These are phyloP conservation scores for Phalacrocorax brasilianus DNA, from an alignment of 2,113 vertebrate species.

Conservation along the genomic window DNA sequence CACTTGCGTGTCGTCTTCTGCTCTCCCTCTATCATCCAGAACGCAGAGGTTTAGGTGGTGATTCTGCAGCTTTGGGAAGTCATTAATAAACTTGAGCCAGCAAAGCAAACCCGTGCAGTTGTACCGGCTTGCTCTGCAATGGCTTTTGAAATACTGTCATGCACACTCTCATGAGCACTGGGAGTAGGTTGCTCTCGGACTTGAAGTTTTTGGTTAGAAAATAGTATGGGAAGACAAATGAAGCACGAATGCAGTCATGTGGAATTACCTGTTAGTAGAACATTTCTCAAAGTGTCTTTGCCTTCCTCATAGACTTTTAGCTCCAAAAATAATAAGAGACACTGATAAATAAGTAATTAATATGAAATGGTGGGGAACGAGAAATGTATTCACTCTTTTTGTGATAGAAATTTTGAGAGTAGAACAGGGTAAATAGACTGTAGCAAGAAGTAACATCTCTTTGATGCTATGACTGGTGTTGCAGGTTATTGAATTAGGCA, in stretches of 20 bases:
- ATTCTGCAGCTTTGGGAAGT: not conserved
- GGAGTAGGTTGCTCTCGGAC: not conserved
- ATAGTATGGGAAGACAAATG: not conserved
- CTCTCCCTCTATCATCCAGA: not conserved
- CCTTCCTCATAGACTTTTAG: not conserved
- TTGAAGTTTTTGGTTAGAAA: slow-evolving; percentile 1
- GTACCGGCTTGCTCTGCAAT: not conserved
- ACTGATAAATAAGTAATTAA: not conserved
- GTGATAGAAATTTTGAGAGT: not conserved
- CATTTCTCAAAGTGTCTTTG: not conserved
- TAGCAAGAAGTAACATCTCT: not conserved
- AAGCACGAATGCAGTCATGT: slow-evolving; percentile 6
- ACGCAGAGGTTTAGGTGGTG: not conserved
- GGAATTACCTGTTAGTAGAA: slow-evolving; percentile 4
- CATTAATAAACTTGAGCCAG: not conserved
- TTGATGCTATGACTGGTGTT: not conserved
- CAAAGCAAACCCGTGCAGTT: not conserved
- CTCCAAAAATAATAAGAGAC: not conserved
- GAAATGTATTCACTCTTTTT: not conserved
- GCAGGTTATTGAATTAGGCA: not conserved
- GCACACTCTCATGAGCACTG: accelerated
- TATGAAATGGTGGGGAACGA: not conserved
- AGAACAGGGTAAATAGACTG: not conserved
- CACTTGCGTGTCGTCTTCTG: not conserved
- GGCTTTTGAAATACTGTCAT: not conserved